Conservation (phyloP, 2,888 invertebrate genomes). For the Melanchra persicariae region DNA sequence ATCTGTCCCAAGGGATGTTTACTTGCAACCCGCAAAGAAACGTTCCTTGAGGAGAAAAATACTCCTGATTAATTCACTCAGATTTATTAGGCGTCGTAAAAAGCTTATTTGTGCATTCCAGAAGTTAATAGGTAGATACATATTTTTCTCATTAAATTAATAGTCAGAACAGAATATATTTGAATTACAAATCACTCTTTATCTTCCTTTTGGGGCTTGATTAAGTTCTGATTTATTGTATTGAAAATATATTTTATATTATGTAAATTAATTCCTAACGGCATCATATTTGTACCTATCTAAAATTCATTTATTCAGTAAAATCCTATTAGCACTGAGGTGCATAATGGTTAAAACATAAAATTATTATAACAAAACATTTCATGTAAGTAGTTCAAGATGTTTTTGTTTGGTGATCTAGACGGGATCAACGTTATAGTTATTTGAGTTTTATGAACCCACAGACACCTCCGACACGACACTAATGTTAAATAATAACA, state of each 20-base stretch:
- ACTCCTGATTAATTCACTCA: slow-evolving; percentile 79
- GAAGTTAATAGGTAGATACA: slow-evolving; percentile 46
- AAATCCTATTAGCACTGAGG: slow-evolving; percentile 18
- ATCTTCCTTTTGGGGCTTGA: slow-evolving; percentile 49
- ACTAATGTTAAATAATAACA: neutral
- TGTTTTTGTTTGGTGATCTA: slow-evolving; percentile 16
- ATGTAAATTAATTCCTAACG: slow-evolving; percentile 38
- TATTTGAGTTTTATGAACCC: slow-evolving; percentile 28
- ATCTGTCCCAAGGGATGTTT: slow-evolving; percentile 73
- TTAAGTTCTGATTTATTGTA: slow-evolving; percentile 44
- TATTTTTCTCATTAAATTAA: slow-evolving; percentile 59
- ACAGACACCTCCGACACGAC: no score
- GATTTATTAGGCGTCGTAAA: slow-evolving; percentile 73
- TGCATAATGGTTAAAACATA: slow-evolving; percentile 3
- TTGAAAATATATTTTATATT: slow-evolving; percentile 37
- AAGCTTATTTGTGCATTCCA: slow-evolving; percentile 65
- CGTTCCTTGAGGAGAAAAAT: slow-evolving; percentile 77
- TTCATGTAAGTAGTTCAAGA: slow-evolving; percentile 17
- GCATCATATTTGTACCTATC: no score
- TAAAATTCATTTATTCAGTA: slow-evolving; percentile 29
- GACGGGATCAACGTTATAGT: neutral
- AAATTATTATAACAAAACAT: slow-evolving; percentile 18
- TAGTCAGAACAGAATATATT: slow-evolving; percentile 57
- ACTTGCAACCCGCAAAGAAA: slow-evolving; percentile 74
- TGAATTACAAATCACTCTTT: slow-evolving; percentile 49